A percentile compares a stretch with the other conserved stretches of the same genome.
These are phyloP conservation scores for Buceros bicornis DNA, from an alignment of 2,797 vertebrate species.

Conservation along the genomic window DNA sequence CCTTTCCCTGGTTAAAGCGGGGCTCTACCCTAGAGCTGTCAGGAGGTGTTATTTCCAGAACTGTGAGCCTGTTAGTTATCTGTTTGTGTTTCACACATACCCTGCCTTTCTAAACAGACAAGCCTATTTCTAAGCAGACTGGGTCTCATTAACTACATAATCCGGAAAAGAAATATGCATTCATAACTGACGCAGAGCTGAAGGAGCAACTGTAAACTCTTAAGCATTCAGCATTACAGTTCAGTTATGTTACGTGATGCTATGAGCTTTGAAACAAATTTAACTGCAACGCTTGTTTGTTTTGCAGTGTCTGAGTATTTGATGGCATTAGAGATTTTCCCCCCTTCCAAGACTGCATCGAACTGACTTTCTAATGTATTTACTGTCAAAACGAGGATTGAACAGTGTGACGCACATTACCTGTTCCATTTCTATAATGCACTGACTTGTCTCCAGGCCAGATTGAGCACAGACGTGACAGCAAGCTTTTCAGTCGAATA, in stretches of 20 bases:
- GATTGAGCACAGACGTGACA: background rate
- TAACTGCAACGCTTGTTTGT: background rate
- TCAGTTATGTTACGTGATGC: conserved; percentile 9
- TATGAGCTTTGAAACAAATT: conserved; percentile 58
- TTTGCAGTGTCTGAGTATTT: background rate
- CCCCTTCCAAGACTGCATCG: background rate
- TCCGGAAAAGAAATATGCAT: conserved; percentile 55
- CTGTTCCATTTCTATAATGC: background rate
- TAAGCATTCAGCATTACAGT: conserved; percentile 8
- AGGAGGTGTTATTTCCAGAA: conserved; percentile 68
- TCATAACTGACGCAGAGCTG: conserved; percentile 51
- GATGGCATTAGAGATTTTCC: background rate
- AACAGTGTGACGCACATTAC: background rate
- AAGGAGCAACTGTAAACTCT: conserved; percentile 54
- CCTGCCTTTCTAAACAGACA: conserved; percentile 42
- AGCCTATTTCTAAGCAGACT: conserved; percentile 51
- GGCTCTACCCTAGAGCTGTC: conserved; percentile 37
- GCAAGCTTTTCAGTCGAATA: background rate
- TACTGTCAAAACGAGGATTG: background rate
- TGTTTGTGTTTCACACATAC: conserved; percentile 39
- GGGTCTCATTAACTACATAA: conserved; percentile 40
- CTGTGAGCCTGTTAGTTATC: conserved; percentile 47
- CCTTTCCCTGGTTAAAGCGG: conserved; percentile 34
- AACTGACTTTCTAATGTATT: conserved; percentile 31
- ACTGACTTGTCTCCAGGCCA: background rate